phyloP scores from a whole-genome alignment of 1,140 invertebrate species.

The Trichonephila clavipes region DNA sequence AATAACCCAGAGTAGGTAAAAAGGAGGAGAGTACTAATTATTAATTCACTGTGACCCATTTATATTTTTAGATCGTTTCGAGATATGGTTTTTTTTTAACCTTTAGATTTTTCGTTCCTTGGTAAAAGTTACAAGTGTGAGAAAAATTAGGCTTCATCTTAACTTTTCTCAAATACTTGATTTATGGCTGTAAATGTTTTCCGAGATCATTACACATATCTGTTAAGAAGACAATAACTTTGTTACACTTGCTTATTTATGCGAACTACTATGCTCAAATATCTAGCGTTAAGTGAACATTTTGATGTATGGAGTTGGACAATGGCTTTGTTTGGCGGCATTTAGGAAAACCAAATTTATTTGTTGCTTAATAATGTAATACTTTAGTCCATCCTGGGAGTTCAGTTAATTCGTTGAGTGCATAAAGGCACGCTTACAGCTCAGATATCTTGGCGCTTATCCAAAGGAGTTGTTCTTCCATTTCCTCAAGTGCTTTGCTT shows the following conservation, averaged over 20 bases:
- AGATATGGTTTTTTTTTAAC: no score
- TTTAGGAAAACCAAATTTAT: slow-evolving; percentile 31
- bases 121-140: no score
- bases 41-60: no score
- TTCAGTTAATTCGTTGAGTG: slow-evolving; percentile 71
- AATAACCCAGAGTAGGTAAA: no score
- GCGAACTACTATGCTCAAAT: not conserved
- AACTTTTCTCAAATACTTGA: not conserved
- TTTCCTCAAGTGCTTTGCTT: slow-evolving; percentile 64
- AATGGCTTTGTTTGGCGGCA: slow-evolving; percentile 44
- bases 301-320: slow-evolving; percentile 32
- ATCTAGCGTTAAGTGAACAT: not conserved
- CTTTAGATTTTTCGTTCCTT: no score
- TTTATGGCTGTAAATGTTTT: not conserved
- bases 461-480: slow-evolving; percentile 53
- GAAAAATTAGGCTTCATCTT: not conserved
- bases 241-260: slow-evolving; percentile 28
- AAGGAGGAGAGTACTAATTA: no score
- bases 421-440: slow-evolving; percentile 41
- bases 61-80: no score
- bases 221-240: no score
- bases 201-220: not conserved
- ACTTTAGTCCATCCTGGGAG: slow-evolving; percentile 45
- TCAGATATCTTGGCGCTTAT: slow-evolving; percentile 62
- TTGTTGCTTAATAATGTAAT: slow-evolving; percentile 66